These are phyloP conservation scores for Scolopax rusticola DNA, from an alignment of 2,797 vertebrate genomes.

Conservation along the genomic window DNA sequence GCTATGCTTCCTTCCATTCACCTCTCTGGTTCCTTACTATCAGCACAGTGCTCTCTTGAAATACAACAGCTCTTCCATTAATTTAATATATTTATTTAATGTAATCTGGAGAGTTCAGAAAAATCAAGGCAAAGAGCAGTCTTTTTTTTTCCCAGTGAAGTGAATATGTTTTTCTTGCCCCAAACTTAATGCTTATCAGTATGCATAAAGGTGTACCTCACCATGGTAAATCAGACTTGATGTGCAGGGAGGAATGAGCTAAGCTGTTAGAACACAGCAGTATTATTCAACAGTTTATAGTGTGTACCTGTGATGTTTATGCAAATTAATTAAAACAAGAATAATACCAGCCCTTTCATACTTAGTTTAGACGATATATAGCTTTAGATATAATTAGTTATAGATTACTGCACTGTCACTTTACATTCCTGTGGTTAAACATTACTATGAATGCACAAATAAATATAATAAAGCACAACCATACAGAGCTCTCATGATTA, in stretches of 20 bases:
- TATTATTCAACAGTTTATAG: background rate
- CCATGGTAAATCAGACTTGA: background rate
- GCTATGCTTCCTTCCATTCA: background rate
- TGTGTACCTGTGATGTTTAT: background rate
- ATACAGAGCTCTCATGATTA: background rate
- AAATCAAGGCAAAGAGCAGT: background rate
- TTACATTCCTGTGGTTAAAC: background rate
- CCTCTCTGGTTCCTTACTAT: background rate
- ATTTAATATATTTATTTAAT: background rate
- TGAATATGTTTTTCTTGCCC: background rate
- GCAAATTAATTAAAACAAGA: background rate
- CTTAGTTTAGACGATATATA: background rate
- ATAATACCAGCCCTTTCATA: background rate
- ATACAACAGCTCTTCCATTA: background rate
- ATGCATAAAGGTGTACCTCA: background rate
- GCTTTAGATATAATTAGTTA: background rate
- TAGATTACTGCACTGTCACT: background rate
- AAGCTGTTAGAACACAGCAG: background rate
- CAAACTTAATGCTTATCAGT: background rate
- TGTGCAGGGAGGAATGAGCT: background rate
- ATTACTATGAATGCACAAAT: background rate
- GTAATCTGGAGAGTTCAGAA: background rate
- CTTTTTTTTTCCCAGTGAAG: background rate
- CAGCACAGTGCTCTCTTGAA: background rate
- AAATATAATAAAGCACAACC: constrained; percentile 3